These are phyloP conservation scores for Lethenteron reissneri DNA, from an alignment of 2,113 vertebrate genomes.

Conservation along the genomic window DNA sequence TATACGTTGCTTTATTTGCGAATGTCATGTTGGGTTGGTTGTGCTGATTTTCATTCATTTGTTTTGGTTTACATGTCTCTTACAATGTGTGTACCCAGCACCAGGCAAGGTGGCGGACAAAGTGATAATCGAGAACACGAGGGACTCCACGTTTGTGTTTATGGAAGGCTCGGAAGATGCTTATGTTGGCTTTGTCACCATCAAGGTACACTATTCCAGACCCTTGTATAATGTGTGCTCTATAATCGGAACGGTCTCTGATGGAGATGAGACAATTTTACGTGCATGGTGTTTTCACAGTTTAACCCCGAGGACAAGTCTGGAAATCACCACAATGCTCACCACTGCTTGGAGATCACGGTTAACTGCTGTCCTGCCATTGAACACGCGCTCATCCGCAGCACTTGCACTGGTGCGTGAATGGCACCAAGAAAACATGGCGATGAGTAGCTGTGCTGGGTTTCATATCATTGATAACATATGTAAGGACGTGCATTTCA, in stretches of 20 bases:
- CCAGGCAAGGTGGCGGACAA: slow-evolving; percentile 98
- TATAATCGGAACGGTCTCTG: background rate
- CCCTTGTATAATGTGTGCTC: background rate
- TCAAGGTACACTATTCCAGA: slow-evolving; percentile 42
- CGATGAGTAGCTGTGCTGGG: no score
- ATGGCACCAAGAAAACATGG: background rate
- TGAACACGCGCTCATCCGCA: slow-evolving; percentile 93
- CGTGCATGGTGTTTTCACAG: slow-evolving; percentile 22
- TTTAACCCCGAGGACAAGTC: slow-evolving; percentile 99
- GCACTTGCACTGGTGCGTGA: slow-evolving; percentile 79
- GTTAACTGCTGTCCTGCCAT: slow-evolving; percentile 98
- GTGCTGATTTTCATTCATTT: no score
- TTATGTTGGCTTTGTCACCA: slow-evolving; percentile 97
- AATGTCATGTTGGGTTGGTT: no score
- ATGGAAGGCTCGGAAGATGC: slow-evolving; percentile 99
- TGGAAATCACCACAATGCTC: slow-evolving; percentile 93
- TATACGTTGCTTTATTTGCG: no score
- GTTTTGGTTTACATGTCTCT: background rate
- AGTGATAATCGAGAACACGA: slow-evolving; percentile 97
- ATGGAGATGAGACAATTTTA: background rate
- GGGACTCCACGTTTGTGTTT: slow-evolving; percentile 97
- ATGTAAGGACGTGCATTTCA: no score
- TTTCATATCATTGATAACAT: no score
- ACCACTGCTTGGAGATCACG: slow-evolving; percentile 96
- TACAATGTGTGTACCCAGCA: slow-evolving; percentile 23